These are phyloP conservation scores for Bradypodion ventrale DNA, from an alignment of 2,797 vertebrate genomes.

Conservation along the genomic window DNA sequence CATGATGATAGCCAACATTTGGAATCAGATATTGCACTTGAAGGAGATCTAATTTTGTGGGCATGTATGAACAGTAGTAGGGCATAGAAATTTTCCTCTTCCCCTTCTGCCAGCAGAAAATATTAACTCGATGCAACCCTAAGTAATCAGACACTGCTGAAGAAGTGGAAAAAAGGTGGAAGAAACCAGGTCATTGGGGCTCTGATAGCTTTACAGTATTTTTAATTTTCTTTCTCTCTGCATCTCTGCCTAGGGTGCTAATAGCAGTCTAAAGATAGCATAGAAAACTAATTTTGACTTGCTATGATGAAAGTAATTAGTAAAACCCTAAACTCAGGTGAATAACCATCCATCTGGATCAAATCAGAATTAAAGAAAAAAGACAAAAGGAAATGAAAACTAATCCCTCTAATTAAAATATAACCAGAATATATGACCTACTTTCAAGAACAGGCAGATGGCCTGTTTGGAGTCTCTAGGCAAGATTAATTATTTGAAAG, in stretches of 20 bases:
- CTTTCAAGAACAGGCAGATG: constrained; percentile 11
- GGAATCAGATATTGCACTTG: no score
- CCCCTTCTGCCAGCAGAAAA: background rate
- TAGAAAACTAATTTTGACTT: constrained; percentile 6
- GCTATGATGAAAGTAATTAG: background rate
- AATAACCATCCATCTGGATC: background rate
- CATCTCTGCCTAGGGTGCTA: background rate
- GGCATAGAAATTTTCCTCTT: background rate
- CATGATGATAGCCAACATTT: no score
- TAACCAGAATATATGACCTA: constrained; percentile 24
- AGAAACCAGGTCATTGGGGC: background rate
- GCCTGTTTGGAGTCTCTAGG: background rate
- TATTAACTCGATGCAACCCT: background rate
- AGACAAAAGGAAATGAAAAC: background rate
- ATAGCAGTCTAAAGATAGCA: constrained; percentile 19
- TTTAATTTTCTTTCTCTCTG: constrained; percentile 4
- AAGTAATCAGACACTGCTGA: background rate
- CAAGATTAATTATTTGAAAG: constrained; percentile 20
- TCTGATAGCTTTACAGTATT: constrained; percentile 9
- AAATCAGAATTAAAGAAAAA: background rate
- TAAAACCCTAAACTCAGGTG: background rate
- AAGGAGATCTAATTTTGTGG: no score
- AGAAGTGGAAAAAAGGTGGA: background rate
- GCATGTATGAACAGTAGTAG: background rate
- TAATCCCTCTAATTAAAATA: constrained; percentile 2